Evolutionary conservation across 2,113 vertebrate species (phyloP).

Genomic region (Melanerpes formicivorus): DNA sequence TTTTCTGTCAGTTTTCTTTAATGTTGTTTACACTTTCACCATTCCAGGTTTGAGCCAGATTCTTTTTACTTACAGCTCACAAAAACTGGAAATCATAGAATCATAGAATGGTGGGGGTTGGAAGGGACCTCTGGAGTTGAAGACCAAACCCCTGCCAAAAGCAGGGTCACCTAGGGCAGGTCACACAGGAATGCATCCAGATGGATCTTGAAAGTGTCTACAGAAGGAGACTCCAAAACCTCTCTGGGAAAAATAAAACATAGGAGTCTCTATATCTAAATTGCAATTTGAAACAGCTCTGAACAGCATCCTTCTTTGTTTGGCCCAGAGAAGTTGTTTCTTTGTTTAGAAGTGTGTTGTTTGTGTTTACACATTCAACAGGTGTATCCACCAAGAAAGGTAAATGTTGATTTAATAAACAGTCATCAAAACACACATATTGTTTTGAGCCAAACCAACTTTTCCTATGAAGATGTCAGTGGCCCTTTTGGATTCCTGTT

Average conservation of each 20-base stretch:
- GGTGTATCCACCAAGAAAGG: background rate
- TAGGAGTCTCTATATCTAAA: fast-evolving
- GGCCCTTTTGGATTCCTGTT: background rate
- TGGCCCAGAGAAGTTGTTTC: background rate
- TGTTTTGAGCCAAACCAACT: background rate
- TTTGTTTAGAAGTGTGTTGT: background rate
- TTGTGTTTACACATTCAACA: slow-evolving; percentile 32
- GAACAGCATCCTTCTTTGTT: background rate
- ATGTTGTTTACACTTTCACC: fast-evolving
- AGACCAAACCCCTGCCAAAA: too few relatives aligned
- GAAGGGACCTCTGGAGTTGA: too few relatives aligned
- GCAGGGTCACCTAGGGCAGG: too few relatives aligned
- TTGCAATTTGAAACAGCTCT: background rate
- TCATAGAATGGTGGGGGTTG: too few relatives aligned
- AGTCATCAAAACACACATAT: background rate
- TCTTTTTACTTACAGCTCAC: background rate
- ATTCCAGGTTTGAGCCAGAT: background rate
- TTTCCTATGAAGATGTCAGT: background rate
- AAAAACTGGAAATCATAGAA: background rate
- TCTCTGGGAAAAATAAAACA: background rate
- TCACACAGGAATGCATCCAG: too few relatives aligned
- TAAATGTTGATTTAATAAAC: slow-evolving; percentile 32
- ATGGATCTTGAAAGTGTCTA: too few relatives aligned
- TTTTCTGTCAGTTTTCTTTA: background rate
- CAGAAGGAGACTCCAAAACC: too few relatives aligned